Percentiles rank a stretch among this genome's conserved stretches.
phyloP scores from a whole-genome alignment of 2,888 invertebrate species.

The Brachyptera putata region DNA sequence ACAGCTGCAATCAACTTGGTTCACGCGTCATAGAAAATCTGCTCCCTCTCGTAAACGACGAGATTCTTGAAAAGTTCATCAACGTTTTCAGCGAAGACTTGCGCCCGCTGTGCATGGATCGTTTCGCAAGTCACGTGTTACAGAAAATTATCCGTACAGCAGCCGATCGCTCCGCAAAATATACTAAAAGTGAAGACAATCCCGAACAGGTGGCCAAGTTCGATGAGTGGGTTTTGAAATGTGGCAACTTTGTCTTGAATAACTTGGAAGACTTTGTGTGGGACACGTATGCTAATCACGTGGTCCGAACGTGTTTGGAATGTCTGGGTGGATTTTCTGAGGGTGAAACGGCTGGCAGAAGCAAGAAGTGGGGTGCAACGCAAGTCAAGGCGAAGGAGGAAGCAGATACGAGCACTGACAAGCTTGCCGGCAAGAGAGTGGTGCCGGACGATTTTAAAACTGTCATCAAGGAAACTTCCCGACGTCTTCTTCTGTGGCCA shows the following conservation, averaged over 20 bases:
- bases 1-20: slow-evolving; percentile 74
- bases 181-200: neutral
- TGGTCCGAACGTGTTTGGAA: slow-evolving; percentile 67
- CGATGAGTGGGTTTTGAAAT: slow-evolving; percentile 61
- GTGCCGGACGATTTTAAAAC: slow-evolving; percentile 57
- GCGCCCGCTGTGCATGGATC: slow-evolving; percentile 67
- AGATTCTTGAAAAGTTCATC: slow-evolving; percentile 59
- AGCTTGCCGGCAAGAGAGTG: slow-evolving; percentile 45
- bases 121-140: slow-evolving; percentile 74
- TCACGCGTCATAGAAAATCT: slow-evolving; percentile 73
- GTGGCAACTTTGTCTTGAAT: slow-evolving; percentile 72
- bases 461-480: slow-evolving; percentile 59
- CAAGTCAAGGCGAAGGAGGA: neutral
- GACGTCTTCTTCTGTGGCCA: slow-evolving; percentile 64
- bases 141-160: slow-evolving; percentile 57
- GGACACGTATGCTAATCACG: slow-evolving; percentile 72
- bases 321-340: slow-evolving; percentile 62
- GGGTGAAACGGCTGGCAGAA: slow-evolving; percentile 12
- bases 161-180: slow-evolving; percentile 4
- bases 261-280: slow-evolving; percentile 81
- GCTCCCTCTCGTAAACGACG: slow-evolving; percentile 61
- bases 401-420: slow-evolving; percentile 32
- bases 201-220: slow-evolving; percentile 43
- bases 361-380: slow-evolving; percentile 15
- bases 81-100: slow-evolving; percentile 60